These are phyloP conservation scores for Dolichoris vasculosae DNA, from an alignment of 1,140 invertebrate species.

Conservation along the genomic window DNA sequence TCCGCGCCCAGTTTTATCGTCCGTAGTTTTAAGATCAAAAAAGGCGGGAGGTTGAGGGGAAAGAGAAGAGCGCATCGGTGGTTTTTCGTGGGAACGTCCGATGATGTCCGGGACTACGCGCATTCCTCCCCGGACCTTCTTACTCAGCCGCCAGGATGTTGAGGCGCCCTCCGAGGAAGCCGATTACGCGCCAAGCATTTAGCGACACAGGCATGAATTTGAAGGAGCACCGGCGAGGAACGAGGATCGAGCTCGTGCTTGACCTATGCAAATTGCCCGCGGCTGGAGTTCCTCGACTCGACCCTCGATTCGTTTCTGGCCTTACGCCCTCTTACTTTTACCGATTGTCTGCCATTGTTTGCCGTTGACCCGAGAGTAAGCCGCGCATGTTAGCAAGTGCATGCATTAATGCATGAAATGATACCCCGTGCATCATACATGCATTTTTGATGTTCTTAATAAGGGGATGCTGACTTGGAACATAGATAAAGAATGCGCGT, in stretches of 20 bases:
- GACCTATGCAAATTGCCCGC: conserved; percentile 63
- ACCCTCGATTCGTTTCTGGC: conserved; percentile 44
- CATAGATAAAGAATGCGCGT: conserved; percentile 18
- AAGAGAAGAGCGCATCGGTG: neutral
- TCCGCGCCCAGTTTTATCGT: conserved; percentile 5
- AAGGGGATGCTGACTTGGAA: neutral
- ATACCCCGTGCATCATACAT: neutral
- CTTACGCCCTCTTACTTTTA: conserved; percentile 43
- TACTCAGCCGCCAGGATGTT: no score
- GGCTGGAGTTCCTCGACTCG: neutral
- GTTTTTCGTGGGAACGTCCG: conserved; percentile 47
- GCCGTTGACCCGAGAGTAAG: neutral
- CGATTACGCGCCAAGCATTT: conserved; percentile 42
- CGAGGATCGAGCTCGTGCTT: conserved; percentile 58
- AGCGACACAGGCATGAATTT: conserved; percentile 46
- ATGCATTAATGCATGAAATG: conserved; percentile 43
- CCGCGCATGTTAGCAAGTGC: conserved; percentile 17
- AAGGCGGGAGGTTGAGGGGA: no score
- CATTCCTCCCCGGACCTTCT: neutral
- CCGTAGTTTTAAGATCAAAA: conserved; percentile 40
- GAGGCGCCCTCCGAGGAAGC: no score
- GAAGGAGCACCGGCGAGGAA: conserved; percentile 3
- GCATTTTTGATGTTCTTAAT: conserved; percentile 19
- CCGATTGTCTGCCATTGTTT: conserved; percentile 39
- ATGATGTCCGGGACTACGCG: conserved; percentile 4